Percentiles rank a stretch among this genome's conserved stretches.
Evolutionary conservation across 2,888 invertebrate genomes (phyloP).

Genomic region (Amiota minor): DNA sequence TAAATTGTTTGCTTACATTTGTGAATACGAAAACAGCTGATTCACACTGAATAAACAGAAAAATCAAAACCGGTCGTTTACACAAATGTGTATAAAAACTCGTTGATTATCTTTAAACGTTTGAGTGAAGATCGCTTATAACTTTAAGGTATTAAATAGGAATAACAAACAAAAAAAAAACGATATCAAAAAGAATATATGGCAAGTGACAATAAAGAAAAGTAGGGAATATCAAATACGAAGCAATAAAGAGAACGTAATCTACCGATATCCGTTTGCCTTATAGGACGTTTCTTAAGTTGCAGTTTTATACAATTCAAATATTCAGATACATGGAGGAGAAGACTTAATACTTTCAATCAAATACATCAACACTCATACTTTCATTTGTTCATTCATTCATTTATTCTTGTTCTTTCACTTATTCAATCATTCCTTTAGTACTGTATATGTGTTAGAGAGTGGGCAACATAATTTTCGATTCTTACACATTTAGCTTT

Average conservation of each 20-base stretch:
- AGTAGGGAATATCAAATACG: not conserved
- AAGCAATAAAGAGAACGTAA: not conserved
- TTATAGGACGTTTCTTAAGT: not conserved
- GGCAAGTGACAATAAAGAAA: conserved; percentile 6
- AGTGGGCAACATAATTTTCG: conserved; percentile 27
- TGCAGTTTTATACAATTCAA: conserved; percentile 22
- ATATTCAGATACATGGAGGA: not conserved
- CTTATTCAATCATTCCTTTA: not conserved
- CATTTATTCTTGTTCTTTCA: conserved; percentile 1
- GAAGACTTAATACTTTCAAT: not conserved
- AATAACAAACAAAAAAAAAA: not conserved
- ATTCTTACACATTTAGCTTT: conserved; percentile 32
- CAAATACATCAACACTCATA: not conserved
- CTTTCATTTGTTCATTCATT: not conserved
- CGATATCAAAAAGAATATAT: not conserved
- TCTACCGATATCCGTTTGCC: conserved; percentile 10
- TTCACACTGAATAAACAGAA: no score
- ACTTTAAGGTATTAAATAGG: no score
- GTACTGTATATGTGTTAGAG: not conserved
- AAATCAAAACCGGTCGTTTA: no score
- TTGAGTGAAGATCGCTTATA: no score
- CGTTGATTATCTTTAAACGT: no score
- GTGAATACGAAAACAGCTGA: no score
- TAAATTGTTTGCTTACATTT: no score
- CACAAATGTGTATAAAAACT: no score